Evolutionary conservation across 1,140 invertebrate genomes (phyloP).

Genomic region (Drosophila lacteicornis): DNA sequence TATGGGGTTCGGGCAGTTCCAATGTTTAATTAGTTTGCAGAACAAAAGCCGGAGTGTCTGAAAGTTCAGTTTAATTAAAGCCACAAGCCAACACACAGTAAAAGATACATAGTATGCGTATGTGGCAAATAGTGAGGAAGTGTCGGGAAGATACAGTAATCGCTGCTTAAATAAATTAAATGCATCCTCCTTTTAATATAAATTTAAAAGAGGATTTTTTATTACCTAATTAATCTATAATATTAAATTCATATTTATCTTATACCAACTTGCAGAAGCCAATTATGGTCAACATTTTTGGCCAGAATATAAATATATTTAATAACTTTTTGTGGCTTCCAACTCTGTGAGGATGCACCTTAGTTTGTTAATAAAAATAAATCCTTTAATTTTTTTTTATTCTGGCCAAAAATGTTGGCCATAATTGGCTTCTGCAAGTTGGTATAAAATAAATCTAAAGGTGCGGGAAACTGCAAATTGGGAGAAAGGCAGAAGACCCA

Average conservation of each 20-base stretch:
- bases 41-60: conserved; percentile 64
- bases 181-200: no score
- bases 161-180: conserved; percentile 1
- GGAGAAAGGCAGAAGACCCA: not conserved
- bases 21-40: conserved; percentile 78
- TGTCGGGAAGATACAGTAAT: conserved; percentile 18
- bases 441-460: conserved; percentile 1
- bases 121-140: conserved; percentile 3
- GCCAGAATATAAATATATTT: no score
- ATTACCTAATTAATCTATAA: not conserved
- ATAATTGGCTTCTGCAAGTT: conserved; percentile 30
- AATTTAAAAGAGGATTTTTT: not conserved
- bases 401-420: conserved; percentile 29
- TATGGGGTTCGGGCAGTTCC: conserved; percentile 28
- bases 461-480: not conserved
- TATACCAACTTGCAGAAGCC: no score
- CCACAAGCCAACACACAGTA: conserved; percentile 51
- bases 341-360: not conserved
- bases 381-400: conserved; percentile 37
- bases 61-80: conserved; percentile 70
- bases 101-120: conserved; percentile 4
- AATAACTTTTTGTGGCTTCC: no score
- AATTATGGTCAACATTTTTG: no score
- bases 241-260: not conserved
- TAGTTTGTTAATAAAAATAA: not conserved